These are phyloP conservation scores for Metacarcinus magister DNA, from an alignment of 2,888 invertebrate species.

Conservation along the genomic window DNA sequence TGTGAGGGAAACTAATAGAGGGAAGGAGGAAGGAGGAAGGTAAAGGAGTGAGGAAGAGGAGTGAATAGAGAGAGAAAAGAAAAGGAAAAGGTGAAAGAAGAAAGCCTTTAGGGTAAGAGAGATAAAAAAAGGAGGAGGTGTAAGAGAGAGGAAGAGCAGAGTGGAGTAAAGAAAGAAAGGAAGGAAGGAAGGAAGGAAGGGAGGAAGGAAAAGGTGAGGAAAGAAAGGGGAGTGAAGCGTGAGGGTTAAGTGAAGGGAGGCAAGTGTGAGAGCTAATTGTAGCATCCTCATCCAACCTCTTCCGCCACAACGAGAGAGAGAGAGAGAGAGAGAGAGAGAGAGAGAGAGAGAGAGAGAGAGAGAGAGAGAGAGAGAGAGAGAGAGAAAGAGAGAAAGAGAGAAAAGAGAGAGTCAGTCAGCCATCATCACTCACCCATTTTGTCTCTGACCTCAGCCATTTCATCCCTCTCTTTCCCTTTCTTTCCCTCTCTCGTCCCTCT, in stretches of 20 bases:
- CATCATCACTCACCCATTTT: conserved; percentile 7
- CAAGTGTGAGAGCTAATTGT: conserved; percentile 22
- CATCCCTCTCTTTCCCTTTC: not conserved
- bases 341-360: conserved; percentile 48
- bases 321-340: conserved; percentile 48
- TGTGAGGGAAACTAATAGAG: not conserved
- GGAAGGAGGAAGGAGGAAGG: not conserved
- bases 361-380: conserved; percentile 43
- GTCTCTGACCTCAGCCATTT: not conserved
- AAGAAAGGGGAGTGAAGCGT: not conserved
- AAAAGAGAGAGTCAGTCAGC: not conserved
- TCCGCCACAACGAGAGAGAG: not conserved
- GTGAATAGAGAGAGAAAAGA: not conserved
- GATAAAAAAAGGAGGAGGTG: not conserved
- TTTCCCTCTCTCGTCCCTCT: too few relatives aligned
- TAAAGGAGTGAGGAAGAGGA: not conserved
- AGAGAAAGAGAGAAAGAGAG: conserved; percentile 16
- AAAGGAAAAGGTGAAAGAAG: not conserved
- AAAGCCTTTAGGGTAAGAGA: not conserved
- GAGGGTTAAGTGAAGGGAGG: not conserved
- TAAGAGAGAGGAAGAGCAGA: not conserved
- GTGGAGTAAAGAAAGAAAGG: not conserved
- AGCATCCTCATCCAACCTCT: conserved; percentile 1
- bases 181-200: not conserved
- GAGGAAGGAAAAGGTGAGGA: not conserved